Percentiles rank a stretch among this genome's conserved stretches.
Evolutionary conservation across 2,113 vertebrate genomes (phyloP).

Genomic region (Baryphthengus martii): DNA sequence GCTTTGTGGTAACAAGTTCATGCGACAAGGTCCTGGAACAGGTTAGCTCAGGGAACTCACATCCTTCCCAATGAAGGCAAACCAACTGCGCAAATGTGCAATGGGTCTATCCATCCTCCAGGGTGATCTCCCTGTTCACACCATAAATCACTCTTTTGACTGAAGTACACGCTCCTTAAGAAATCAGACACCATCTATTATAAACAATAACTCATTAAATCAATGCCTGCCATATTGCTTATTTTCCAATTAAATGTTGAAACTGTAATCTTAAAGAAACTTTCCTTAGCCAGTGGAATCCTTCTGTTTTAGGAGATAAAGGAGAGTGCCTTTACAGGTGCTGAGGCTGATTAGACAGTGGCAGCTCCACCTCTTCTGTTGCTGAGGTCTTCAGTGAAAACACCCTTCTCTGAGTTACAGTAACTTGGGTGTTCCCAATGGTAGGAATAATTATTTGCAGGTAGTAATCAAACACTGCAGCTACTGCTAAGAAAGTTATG

Average conservation of each 20-base stretch:
- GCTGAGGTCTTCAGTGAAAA: neutral
- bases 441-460: neutral
- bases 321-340: neutral
- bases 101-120: neutral
- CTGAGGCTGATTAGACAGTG: neutral
- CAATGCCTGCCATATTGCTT: neutral
- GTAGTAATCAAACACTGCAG: neutral
- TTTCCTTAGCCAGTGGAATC: neutral
- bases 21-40: fast-evolving
- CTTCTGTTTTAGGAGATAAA: neutral
- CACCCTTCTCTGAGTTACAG: neutral
- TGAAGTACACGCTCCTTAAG: neutral
- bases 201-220: neutral
- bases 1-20: neutral
- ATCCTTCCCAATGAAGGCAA: neutral
- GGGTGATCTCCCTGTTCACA: neutral
- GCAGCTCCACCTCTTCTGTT: neutral
- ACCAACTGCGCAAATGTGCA: neutral
- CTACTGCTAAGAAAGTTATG: neutral
- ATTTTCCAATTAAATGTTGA: neutral
- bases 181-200: neutral
- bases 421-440: neutral
- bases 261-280: neutral
- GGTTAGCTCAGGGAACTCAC: neutral
- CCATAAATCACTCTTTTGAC: neutral